A percentile compares a stretch with the other conserved stretches of the same genome.
These are phyloP conservation scores for Mareca strepera DNA, from an alignment of 2,797 vertebrate species.

Conservation along the genomic window DNA sequence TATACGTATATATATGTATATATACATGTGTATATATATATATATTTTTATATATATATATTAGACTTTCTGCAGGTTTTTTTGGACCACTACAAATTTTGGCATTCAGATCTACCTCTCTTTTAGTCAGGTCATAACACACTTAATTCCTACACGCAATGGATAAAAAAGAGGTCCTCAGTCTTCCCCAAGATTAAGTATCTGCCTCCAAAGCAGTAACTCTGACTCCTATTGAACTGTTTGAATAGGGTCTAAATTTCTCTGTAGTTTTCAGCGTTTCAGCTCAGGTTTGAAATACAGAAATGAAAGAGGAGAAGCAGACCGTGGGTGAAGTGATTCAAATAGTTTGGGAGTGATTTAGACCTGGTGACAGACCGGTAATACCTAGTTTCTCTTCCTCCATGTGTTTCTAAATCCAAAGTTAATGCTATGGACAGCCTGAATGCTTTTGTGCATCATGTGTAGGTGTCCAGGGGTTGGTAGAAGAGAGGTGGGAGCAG, in stretches of 20 bases:
- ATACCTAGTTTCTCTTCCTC: background rate
- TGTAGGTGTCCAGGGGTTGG: background rate
- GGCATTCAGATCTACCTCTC: background rate
- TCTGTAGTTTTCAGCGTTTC: background rate
- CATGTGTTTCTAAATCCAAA: background rate
- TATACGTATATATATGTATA: no score
- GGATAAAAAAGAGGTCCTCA: background rate
- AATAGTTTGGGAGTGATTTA: background rate
- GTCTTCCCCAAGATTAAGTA: background rate
- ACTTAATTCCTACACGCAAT: background rate
- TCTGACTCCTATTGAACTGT: background rate
- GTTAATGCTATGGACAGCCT: rapidly evolving
- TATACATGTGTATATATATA: no score
- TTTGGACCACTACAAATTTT: background rate
- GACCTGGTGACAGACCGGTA: rapidly evolving
- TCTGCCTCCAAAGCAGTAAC: background rate
- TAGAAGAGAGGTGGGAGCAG: background rate
- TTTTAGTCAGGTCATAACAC: background rate
- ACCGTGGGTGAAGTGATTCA: background rate
- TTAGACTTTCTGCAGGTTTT: background rate
- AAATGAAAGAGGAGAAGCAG: background rate
- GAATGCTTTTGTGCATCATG: background rate
- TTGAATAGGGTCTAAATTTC: background rate
- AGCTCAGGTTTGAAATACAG: background rate
- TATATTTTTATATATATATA: no score